Percentiles rank a stretch among this genome's conserved stretches.
Evolutionary conservation across 2,888 invertebrate genomes (phyloP).

Genomic region (Cephus runcator): DNA sequence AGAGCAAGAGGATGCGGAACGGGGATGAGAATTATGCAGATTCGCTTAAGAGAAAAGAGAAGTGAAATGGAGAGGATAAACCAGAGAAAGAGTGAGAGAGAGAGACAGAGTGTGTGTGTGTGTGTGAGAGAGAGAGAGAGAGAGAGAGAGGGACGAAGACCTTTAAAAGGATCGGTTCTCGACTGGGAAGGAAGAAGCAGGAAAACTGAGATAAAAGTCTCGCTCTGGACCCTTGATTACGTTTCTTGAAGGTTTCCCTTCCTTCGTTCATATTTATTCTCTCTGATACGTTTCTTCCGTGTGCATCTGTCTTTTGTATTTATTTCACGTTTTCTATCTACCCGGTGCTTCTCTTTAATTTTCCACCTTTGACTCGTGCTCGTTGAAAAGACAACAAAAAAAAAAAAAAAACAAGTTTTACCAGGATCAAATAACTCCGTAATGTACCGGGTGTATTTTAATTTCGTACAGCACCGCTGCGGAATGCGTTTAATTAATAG

Average conservation of each 20-base stretch:
- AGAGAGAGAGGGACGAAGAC: background rate
- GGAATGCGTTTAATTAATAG: conserved; percentile 39
- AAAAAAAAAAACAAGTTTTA: background rate
- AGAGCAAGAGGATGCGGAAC: too few relatives aligned
- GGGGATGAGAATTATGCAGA: too few relatives aligned
- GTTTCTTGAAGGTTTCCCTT: conserved; percentile 7
- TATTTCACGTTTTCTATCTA: background rate
- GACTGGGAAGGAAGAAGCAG: too few relatives aligned
- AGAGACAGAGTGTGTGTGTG: conserved; percentile 4
- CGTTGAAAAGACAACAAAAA: too few relatives aligned
- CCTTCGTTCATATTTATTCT: conserved; percentile 11
- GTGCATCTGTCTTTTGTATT: background rate
- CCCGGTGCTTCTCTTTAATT: background rate
- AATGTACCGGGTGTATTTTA: conserved; percentile 40
- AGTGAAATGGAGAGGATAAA: conserved; percentile 11
- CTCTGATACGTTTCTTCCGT: conserved; percentile 4
- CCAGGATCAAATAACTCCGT: conserved; percentile 3
- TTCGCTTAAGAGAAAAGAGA: conserved; percentile 3
- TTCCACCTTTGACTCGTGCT: background rate
- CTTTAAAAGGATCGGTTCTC: conserved; percentile 8
- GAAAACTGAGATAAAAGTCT: too few relatives aligned
- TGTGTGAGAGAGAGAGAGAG: background rate
- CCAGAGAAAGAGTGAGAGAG: conserved; percentile 13
- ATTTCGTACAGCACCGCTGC: conserved; percentile 30
- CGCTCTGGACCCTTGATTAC: too few relatives aligned